A percentile compares a stretch with the other conserved stretches of the same genome.
These are phyloP conservation scores for Oxycera nigricornis DNA, from an alignment of 2,888 invertebrate genomes.

Conservation along the genomic window DNA sequence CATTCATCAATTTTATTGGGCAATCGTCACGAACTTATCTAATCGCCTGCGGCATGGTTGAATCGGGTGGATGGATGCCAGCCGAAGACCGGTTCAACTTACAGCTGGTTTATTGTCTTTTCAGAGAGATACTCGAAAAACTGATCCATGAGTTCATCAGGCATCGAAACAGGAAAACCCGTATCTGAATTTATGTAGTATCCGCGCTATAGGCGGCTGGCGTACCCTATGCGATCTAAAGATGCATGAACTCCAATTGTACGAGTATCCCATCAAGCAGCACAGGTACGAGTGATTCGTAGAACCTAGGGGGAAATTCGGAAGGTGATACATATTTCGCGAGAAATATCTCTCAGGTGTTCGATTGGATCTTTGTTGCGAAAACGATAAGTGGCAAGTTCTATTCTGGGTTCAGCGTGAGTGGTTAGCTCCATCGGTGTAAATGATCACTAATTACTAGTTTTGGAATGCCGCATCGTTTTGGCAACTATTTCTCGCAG, in stretches of 20 bases:
- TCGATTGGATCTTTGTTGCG: not conserved
- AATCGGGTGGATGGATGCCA: slow-evolving; percentile 32
- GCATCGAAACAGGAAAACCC: not conserved
- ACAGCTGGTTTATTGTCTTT: slow-evolving; percentile 15
- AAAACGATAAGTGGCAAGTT: not conserved
- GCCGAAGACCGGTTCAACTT: slow-evolving; percentile 42
- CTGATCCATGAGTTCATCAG: slow-evolving; percentile 16
- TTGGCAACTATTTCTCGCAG: not conserved
- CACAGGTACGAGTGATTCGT: not conserved
- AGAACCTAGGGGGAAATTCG: not conserved
- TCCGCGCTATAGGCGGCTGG: not conserved
- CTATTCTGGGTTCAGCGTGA: not conserved
- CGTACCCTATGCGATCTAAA: slow-evolving; percentile 2
- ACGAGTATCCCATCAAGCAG: not conserved
- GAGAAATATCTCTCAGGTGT: not conserved
- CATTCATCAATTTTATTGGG: slow-evolving; percentile 45
- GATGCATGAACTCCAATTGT: slow-evolving; percentile 8
- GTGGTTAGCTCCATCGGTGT: too few relatives aligned
- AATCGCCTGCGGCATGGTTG: slow-evolving; percentile 31
- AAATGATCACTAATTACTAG: too few relatives aligned
- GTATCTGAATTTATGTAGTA: not conserved
- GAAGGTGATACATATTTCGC: not conserved
- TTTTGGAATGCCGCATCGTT: too few relatives aligned
- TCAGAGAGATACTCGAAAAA: not conserved
- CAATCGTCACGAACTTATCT: slow-evolving; percentile 43